Evolutionary conservation across 2,113 vertebrate genomes (phyloP), one percentile per base, ranked within the genome.

Genomic region (Perca schrenkii): DNA sequence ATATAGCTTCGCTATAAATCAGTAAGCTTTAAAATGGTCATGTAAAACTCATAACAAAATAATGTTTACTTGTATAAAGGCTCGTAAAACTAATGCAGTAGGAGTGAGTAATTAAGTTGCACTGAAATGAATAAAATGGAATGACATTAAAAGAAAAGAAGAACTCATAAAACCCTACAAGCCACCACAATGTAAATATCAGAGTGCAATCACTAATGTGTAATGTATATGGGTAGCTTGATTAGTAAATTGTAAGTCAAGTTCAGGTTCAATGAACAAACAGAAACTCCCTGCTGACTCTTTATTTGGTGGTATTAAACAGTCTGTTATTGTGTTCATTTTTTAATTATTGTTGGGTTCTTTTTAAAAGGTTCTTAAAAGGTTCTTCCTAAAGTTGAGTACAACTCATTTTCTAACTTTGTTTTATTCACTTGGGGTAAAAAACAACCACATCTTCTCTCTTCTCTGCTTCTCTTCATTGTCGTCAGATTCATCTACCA

Each of bases 231-330:
- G 62, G 43, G 14, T 21, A 60, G 21, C 31, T 40, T 74, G 53
- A 50, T 56, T 36, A 57, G 25, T 64, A 28, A 70, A 82, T 82
- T n/a, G n/a, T n/a, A n/a, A n/a, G 49, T 76, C 57, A 82, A 63
- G n/a, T 76, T 63, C 28, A 50, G 11, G 3, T 68, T 74, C 46
- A 68, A 74, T 46, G 31, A 61, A 60, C 22, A 57, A 49, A 58
- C 34, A 31, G 21, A 80, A 71, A 56, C 22, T 60, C 63, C 40
- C 22, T n/a, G 28, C 46, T 64, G 21, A 65, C 28, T 57, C 61
- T 66, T 14, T 58, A 25, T 65, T 36, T 40, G 0, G 6, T 66
- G 52, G 70, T 40, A 34, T 57, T 31, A 56, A 56, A 65, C 12
- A 40, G 15, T 17, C 31, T 13, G 16, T 22, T 58, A 25, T 60